A percentile compares a stretch with the other conserved stretches of the same genome.
phyloP scores from a whole-genome alignment of 2,113 vertebrate genomes.

The Athene cunicularia region DNA sequence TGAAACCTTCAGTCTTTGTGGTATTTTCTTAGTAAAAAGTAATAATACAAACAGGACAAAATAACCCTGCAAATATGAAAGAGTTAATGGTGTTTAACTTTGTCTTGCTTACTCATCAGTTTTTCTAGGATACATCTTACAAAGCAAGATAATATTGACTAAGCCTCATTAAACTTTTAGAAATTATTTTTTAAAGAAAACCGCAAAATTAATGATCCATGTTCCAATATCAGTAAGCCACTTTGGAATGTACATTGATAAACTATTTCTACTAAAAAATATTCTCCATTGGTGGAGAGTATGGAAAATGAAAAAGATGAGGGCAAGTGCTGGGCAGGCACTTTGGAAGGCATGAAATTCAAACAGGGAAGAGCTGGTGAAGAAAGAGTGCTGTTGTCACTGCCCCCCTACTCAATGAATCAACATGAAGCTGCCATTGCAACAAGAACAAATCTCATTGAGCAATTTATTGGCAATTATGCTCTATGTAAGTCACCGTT shows the following conservation, averaged over 20 bases:
- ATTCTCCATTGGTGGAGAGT: background rate
- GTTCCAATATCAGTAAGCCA: background rate
- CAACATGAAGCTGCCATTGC: background rate
- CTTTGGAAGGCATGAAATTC: background rate
- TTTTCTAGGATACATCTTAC: background rate
- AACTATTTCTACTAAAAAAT: background rate
- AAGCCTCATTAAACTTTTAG: conserved; percentile 37
- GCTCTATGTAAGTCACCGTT: background rate
- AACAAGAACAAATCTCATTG: background rate
- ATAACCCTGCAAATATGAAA: background rate
- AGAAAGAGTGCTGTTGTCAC: background rate
- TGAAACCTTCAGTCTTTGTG: background rate
- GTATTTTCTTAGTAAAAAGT: background rate
- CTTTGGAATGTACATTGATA: background rate
- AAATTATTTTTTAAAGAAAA: conserved; percentile 1
- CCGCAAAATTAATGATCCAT: conserved; percentile 33
- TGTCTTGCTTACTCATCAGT: background rate
- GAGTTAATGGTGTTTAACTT: background rate
- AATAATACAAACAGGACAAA: background rate
- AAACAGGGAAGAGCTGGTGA: background rate
- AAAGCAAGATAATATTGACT: background rate
- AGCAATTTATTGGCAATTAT: background rate
- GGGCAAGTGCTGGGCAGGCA: background rate
- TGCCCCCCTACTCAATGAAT: background rate
- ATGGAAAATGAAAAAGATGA: background rate